A percentile compares a stretch with the other conserved stretches of the same genome.
Conservation (phyloP, 1,140 invertebrate genomes). For the Agrypnia vestita region DNA sequence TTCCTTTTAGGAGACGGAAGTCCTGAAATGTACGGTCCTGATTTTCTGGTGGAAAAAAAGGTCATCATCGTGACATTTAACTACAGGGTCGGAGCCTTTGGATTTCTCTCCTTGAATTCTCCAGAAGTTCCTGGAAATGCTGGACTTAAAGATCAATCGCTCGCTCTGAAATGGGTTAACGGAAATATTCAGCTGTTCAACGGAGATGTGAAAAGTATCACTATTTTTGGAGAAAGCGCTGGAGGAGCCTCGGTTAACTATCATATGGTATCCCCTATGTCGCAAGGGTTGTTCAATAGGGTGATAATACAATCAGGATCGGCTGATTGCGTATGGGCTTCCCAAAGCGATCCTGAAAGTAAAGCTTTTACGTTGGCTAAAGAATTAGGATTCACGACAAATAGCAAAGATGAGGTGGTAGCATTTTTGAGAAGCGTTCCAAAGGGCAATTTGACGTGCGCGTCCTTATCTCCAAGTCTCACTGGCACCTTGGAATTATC, state of each 20-base stretch:
- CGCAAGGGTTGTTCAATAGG: constrained; percentile 74
- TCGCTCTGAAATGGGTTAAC: constrained; percentile 59
- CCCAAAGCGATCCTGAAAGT: constrained; percentile 62
- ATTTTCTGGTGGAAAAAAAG: constrained; percentile 74
- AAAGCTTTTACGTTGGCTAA: constrained; percentile 66
- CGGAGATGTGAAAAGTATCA: constrained; percentile 75
- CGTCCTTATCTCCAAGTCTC: constrained; percentile 19
- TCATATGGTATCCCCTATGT: constrained; percentile 63
- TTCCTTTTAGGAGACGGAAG: constrained; percentile 71
- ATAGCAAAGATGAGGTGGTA: constrained; percentile 65
- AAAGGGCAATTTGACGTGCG: background rate
- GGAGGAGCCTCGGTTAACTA: constrained; percentile 69
- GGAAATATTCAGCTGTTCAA: constrained; percentile 78
- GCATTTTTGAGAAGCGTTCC: constrained; percentile 69
- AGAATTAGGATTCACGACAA: constrained; percentile 67
- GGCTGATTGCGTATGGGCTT: constrained; percentile 66
- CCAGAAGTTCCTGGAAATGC: constrained; percentile 69
- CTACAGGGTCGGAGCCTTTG: constrained; percentile 83
- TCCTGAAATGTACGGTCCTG: constrained; percentile 63
- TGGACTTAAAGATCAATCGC: constrained; percentile 56
- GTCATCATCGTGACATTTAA: constrained; percentile 84
- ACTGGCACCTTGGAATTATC: background rate
- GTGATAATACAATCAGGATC: constrained; percentile 76
- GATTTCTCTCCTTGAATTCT: constrained; percentile 79
- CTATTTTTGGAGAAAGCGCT: constrained; percentile 73